phyloP scores from a whole-genome alignment of 2,888 invertebrate species.

The Drosophila anceps region DNA sequence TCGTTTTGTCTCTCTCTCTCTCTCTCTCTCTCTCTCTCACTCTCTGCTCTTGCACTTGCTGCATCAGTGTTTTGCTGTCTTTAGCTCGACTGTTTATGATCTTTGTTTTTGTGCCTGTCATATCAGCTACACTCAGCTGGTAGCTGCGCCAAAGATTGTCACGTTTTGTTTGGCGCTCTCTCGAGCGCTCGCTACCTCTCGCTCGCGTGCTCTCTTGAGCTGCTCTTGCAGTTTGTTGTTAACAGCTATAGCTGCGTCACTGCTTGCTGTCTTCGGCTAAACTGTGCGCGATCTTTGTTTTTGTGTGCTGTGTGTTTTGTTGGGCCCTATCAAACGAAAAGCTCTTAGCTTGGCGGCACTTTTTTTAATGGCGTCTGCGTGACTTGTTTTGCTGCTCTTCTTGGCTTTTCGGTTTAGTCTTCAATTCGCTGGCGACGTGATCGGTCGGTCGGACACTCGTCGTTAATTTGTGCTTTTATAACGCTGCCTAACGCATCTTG shows the following conservation, averaged over 20 bases:
- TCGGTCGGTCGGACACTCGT: conserved; percentile 53
- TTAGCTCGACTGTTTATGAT: conserved; percentile 1
- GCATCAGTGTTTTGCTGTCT: not conserved
- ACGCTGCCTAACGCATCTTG: conserved; percentile 35
- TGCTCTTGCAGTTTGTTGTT: conserved; percentile 11
- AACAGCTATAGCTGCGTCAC: conserved; percentile 32
- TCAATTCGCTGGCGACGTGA: conserved; percentile 68
- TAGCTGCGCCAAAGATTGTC: conserved; percentile 27
- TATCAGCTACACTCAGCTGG: not conserved
- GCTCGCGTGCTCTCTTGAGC: conserved; percentile 15
- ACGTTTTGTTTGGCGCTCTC: conserved; percentile 18
- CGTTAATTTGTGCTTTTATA: conserved; percentile 23
- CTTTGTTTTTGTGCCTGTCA: not conserved
- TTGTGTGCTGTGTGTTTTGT: conserved; percentile 26
- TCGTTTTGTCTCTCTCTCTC: not conserved
- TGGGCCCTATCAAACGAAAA: conserved; percentile 40
- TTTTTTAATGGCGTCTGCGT: conserved; percentile 58
- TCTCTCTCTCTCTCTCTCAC: conserved; percentile 6
- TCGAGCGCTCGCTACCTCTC: not conserved
- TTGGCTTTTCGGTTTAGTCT: conserved; percentile 59
- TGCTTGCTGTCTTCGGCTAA: conserved; percentile 31
- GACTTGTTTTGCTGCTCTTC: conserved; percentile 36
- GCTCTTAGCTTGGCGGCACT: conserved; percentile 46
- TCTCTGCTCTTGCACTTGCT: conserved; percentile 12
- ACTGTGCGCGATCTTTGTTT: conserved; percentile 53